phyloP scores from a whole-genome alignment of 2,888 invertebrate genomes.

The Adela reaumurella region DNA sequence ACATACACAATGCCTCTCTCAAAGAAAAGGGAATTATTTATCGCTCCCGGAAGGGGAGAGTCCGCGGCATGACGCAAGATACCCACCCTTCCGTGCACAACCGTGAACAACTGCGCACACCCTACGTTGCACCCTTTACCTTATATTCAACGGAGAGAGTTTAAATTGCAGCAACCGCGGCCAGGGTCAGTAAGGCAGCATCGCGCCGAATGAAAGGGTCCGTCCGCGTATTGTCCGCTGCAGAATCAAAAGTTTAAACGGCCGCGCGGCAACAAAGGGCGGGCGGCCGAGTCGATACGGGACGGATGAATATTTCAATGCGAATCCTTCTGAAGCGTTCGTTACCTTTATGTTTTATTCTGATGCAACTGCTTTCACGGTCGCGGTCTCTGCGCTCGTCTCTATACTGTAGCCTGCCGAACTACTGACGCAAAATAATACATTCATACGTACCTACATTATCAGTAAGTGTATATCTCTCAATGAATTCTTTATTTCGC shows the following conservation, averaged over 20 bases:
- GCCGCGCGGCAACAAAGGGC: constrained; percentile 48
- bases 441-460: no score
- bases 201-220: constrained; percentile 36
- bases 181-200: not conserved
- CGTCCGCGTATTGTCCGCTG: constrained; percentile 53
- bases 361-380: constrained; percentile 24
- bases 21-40: constrained; percentile 55
- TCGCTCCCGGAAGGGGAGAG: constrained; percentile 58
- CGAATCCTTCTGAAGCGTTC: constrained; percentile 53
- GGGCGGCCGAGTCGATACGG: constrained; percentile 37
- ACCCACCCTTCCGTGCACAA: not conserved
- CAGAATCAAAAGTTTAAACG: constrained; percentile 58
- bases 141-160: constrained; percentile 15
- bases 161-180: constrained; percentile 11
- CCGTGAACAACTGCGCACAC: not conserved
- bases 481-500: no score
- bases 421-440: no score
- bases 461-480: no score
- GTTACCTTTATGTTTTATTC: constrained; percentile 50
- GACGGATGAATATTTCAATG: constrained; percentile 55
- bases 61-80: constrained; percentile 28
- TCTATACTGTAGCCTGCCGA: no score
- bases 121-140: constrained; percentile 11
- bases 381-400: no score
- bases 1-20: constrained; percentile 47